Evolutionary conservation across 2,888 invertebrate genomes (phyloP).

Genomic region (Nymphalis polychloros): DNA sequence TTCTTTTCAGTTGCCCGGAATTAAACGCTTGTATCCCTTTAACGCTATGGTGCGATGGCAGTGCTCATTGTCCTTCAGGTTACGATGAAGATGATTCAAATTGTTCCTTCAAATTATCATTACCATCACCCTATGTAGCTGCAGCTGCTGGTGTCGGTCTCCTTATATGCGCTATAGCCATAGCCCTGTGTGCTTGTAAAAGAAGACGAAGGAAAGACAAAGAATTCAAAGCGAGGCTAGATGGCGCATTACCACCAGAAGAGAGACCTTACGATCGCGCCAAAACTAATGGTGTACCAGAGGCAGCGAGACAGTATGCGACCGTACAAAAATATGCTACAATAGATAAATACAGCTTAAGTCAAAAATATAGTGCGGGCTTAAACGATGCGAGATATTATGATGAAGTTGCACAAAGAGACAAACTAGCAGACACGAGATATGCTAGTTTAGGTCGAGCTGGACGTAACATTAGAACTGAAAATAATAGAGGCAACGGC

Average conservation of each 20-base stretch:
- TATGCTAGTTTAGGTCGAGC: slow-evolving; percentile 77
- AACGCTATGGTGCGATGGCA: slow-evolving; percentile 90
- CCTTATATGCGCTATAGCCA: slow-evolving; percentile 80
- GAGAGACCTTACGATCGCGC: slow-evolving; percentile 83
- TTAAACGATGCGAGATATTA: slow-evolving; percentile 79
- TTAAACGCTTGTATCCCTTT: slow-evolving; percentile 90
- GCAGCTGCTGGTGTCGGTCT: slow-evolving; percentile 84
- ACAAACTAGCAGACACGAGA: slow-evolving; percentile 76
- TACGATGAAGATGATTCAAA: slow-evolving; percentile 90
- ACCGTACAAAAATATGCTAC: slow-evolving; percentile 80
- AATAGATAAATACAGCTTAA: slow-evolving; percentile 79
- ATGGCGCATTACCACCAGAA: slow-evolving; percentile 81
- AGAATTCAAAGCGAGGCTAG: slow-evolving; percentile 82
- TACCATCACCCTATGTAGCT: slow-evolving; percentile 85
- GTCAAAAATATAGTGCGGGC: slow-evolving; percentile 79
- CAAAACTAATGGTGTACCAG: slow-evolving; percentile 74
- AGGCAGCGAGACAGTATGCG: slow-evolving; percentile 71
- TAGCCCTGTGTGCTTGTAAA: slow-evolving; percentile 83
- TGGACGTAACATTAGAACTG: slow-evolving; percentile 66
- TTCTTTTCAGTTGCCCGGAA: slow-evolving; percentile 86
- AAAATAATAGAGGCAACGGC: slow-evolving; percentile 68
- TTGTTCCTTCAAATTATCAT: slow-evolving; percentile 86
- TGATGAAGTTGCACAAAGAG: slow-evolving; percentile 77
- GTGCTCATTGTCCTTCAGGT: slow-evolving; percentile 89
- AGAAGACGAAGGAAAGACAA: slow-evolving; percentile 82